Evolutionary conservation across 2,797 vertebrate genomes (phyloP), one percentile per base, ranked within the genome.

Genomic region (Pteronotus mesoamericanus): DNA sequence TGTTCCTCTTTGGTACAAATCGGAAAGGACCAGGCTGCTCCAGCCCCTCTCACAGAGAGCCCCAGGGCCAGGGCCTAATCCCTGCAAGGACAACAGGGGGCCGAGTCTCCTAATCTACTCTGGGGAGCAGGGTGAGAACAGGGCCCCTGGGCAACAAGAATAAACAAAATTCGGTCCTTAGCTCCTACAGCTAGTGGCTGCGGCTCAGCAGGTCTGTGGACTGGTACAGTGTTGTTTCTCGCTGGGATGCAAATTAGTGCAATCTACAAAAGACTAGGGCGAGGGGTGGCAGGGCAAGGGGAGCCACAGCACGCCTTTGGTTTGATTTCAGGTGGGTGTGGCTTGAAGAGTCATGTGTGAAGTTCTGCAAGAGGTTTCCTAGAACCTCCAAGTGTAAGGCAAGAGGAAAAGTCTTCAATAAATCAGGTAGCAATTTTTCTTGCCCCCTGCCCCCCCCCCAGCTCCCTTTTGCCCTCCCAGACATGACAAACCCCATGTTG

Each of bases 311-410:
- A 97, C 98, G 98, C 98, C 98, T 99, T 98, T 98, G 98, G 98
- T 98, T 98, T 98, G 98, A 98, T 98, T 98, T 97, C 97, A 97
- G 95, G 97, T 96, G 77, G 97, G 96, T 97, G 96, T 97, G 97
- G 97, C 98, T 98, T 96, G 26, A 98, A 91, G 93, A 97, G 97
- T 97, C 86, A 84, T 55, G 95, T 42, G 9, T 96, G 97, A 97
- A 98, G 98, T 98, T 97, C 97, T 98, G 97, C 97, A 97, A 95
- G 96, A 89, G 98, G 98, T 98, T 98, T 94, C 94, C 95, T 93
- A 96, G 98, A 98, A 96, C 97, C 98, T 98, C 97, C 96, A 98
- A 98, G 98, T 92, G 86, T 99, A 99, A 99, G 99, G 99, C 99
- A 99, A 98, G 98, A 99, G 98, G 98, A 98, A 98, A 97, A 97